These are phyloP conservation scores for Acropora yongei DNA, from an alignment of 64 coral and sea anemone species.

Conservation along the genomic window DNA sequence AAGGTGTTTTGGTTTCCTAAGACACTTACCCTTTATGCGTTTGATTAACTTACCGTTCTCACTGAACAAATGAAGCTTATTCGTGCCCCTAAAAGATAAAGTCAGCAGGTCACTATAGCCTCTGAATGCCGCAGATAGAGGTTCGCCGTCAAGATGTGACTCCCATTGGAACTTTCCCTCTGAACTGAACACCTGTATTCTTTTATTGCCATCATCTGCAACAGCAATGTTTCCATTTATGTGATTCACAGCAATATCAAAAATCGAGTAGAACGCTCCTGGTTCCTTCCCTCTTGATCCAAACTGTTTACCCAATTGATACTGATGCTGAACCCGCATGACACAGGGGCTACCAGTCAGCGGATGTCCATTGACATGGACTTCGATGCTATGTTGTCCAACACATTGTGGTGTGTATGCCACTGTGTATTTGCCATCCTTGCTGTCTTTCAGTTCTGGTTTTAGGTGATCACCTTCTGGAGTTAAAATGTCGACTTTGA, in stretches of 20 bases:
- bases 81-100: background rate
- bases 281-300: background rate
- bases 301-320: conserved; percentile 16
- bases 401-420: too few relatives aligned
- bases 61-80: background rate
- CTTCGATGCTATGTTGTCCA: background rate
- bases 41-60: background rate
- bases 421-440: too few relatives aligned
- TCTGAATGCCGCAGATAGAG: background rate
- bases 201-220: background rate
- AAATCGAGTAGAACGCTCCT: background rate
- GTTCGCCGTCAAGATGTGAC: background rate
- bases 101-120: background rate
- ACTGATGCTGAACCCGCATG: background rate
- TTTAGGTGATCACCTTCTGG: background rate
- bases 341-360: conserved; percentile 7
- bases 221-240: background rate
- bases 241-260: background rate
- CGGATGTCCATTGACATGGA: conserved; percentile 10
- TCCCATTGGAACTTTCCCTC: background rate
- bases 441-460: background rate
- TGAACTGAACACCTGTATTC: conserved; percentile 9
- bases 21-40: background rate
- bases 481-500: conserved; percentile 3
- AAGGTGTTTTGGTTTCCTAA: background rate